These are phyloP conservation scores for Conus canariensis DNA, from an alignment of 2,888 invertebrate genomes.

Conservation along the genomic window DNA sequence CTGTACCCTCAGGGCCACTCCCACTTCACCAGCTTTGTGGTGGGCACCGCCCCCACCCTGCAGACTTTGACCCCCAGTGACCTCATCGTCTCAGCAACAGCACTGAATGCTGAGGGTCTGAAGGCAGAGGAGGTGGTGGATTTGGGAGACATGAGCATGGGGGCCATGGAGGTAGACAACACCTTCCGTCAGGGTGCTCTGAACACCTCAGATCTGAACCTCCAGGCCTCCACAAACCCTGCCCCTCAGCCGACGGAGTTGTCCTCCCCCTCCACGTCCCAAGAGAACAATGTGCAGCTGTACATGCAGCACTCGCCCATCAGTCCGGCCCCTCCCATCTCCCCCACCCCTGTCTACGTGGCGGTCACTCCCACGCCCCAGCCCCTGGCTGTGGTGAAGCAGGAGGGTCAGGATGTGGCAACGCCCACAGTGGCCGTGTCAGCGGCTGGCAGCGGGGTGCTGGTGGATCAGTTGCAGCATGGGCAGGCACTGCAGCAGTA, in stretches of 20 bases:
- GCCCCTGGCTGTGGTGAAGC: slow-evolving; percentile 48
- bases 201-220: slow-evolving; percentile 11
- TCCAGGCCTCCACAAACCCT: slow-evolving; percentile 11
- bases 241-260: slow-evolving; percentile 7
- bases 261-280: slow-evolving; percentile 11
- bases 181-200: not conserved
- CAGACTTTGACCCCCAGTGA: slow-evolving; percentile 38
- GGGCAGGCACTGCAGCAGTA: not conserved
- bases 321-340: slow-evolving; percentile 44
- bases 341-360: slow-evolving; percentile 45
- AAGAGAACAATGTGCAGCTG: slow-evolving; percentile 19
- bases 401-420: not conserved
- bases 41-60: slow-evolving; percentile 28
- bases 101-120: slow-evolving; percentile 25
- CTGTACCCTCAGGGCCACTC: slow-evolving; percentile 18
- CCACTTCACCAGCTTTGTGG: slow-evolving; percentile 40
- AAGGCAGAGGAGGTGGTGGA: slow-evolving; percentile 40
- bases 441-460: not conserved
- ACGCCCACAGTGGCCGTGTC: not conserved
- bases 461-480: slow-evolving; percentile 26
- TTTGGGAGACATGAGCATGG: slow-evolving; percentile 30
- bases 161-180: slow-evolving; percentile 35
- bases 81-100: slow-evolving; percentile 28
- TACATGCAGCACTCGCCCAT: slow-evolving; percentile 51
- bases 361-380: slow-evolving; percentile 49